These are phyloP conservation scores for Cynocephalus volans DNA, from an alignment of 2,113 vertebrate genomes.

Conservation along the genomic window DNA sequence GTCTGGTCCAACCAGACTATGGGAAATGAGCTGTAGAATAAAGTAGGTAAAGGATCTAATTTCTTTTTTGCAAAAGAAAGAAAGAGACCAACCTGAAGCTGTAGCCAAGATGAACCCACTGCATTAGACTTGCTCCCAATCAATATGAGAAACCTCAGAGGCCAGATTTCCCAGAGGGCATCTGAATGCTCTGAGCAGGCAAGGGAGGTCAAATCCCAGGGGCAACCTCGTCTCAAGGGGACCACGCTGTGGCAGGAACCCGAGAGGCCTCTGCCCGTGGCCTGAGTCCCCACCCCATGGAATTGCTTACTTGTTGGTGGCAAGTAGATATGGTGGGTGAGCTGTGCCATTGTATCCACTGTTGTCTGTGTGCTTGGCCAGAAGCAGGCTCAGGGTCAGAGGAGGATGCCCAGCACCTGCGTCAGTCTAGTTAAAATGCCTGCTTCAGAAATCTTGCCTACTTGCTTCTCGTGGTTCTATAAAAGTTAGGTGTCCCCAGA, in stretches of 20 bases:
- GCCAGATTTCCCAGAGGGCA: neutral
- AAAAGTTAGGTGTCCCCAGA: neutral
- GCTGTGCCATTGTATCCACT: neutral
- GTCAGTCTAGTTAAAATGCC: neutral
- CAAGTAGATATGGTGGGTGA: neutral
- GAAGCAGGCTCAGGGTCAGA: neutral
- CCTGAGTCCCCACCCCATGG: neutral
- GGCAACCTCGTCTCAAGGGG: neutral
- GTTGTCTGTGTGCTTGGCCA: neutral
- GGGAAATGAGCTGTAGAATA: neutral
- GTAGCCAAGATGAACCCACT: neutral
- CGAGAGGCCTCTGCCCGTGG: neutral
- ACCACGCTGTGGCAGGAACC: neutral
- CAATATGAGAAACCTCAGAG: neutral
- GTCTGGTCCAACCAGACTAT: neutral
- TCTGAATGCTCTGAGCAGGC: neutral
- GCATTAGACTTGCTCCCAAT: neutral
- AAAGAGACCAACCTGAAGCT: neutral
- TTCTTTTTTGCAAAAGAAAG: slow-evolving; percentile 29
- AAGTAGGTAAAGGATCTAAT: neutral
- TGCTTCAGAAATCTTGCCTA: slow-evolving; percentile 5
- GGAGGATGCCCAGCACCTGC: neutral
- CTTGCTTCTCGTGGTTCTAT: neutral
- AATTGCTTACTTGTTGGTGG: neutral
- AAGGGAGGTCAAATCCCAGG: neutral